Evolutionary conservation across 2,113 vertebrate species (phyloP).

Genomic region (Procavia capensis): DNA sequence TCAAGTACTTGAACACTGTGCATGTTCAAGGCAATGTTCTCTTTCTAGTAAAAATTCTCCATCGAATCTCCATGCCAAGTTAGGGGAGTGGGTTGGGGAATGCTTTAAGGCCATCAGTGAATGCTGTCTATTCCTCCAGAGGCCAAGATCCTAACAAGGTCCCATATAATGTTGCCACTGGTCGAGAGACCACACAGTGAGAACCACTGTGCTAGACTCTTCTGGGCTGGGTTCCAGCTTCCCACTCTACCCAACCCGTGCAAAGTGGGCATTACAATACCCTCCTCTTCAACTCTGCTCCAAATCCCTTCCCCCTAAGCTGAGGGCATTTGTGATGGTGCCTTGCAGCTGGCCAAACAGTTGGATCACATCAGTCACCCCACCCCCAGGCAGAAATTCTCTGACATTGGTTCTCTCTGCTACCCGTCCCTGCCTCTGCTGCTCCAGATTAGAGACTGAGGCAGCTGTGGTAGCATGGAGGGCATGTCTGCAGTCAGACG

Average conservation of each 20-base stretch:
- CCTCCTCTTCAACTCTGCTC: not conserved
- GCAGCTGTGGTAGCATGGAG: not conserved
- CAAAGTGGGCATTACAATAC: not conserved
- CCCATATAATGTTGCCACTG: not conserved
- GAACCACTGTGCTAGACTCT: not conserved
- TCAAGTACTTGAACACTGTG: not conserved
- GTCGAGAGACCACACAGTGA: not conserved
- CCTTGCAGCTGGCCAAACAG: not conserved
- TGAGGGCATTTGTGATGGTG: not conserved
- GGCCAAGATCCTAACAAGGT: not conserved
- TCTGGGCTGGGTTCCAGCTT: not conserved
- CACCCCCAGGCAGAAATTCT: not conserved
- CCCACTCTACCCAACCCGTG: not conserved
- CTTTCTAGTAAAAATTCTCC: not conserved
- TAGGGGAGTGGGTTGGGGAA: not conserved
- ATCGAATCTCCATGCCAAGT: not conserved
- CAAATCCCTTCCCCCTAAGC: not conserved
- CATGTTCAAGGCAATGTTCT: not conserved
- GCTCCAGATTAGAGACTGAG: constrained; percentile 16
- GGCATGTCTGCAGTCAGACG: not conserved
- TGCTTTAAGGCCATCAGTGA: not conserved
- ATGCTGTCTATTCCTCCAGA: not conserved
- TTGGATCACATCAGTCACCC: not conserved
- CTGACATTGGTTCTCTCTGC: not conserved
- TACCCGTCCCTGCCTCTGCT: not conserved